A percentile compares a stretch with the other conserved stretches of the same genome.
Evolutionary conservation across 2,888 invertebrate species (phyloP).

Genomic region (Anthrax anthrax): DNA sequence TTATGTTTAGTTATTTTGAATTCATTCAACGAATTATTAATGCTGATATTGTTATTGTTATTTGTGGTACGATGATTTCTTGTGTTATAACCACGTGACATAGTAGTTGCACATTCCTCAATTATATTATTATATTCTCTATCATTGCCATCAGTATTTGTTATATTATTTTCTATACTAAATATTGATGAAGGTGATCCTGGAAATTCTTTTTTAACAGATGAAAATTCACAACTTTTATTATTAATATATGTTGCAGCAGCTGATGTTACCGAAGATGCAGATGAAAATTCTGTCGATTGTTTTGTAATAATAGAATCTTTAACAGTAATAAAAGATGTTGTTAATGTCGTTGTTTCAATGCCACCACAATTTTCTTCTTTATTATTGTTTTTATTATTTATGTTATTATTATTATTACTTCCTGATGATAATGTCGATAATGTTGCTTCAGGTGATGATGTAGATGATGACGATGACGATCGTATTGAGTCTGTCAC

Average conservation of each 20-base stretch:
- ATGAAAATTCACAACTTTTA: not conserved
- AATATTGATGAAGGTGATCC: not conserved
- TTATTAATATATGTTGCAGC: too few species aligned
- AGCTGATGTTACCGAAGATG: not conserved
- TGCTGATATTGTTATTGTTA: too few species aligned
- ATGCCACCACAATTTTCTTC: not conserved
- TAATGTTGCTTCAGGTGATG: conserved; percentile 1
- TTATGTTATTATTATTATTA: not conserved
- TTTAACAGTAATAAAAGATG: too few species aligned
- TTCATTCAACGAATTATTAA: not conserved
- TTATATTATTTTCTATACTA: conserved; percentile 5
- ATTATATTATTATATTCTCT: not conserved
- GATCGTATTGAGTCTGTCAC: conserved; percentile 18
- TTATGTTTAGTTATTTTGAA: not conserved
- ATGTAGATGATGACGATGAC: conserved; percentile 6
- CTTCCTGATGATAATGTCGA: not conserved
- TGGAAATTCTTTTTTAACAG: not conserved
- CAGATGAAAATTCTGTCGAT: too few species aligned
- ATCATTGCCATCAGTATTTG: not conserved
- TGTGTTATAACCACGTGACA: conserved; percentile 2
- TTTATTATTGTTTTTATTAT: not conserved
- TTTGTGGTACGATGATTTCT: not conserved
- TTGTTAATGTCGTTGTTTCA: too few species aligned
- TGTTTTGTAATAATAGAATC: too few species aligned
- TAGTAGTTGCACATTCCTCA: conserved; percentile 5